Evolutionary conservation across 2,888 invertebrate species (phyloP), one percentile per base, ranked within the genome.

Genomic region (Hydropsyche betteni): DNA sequence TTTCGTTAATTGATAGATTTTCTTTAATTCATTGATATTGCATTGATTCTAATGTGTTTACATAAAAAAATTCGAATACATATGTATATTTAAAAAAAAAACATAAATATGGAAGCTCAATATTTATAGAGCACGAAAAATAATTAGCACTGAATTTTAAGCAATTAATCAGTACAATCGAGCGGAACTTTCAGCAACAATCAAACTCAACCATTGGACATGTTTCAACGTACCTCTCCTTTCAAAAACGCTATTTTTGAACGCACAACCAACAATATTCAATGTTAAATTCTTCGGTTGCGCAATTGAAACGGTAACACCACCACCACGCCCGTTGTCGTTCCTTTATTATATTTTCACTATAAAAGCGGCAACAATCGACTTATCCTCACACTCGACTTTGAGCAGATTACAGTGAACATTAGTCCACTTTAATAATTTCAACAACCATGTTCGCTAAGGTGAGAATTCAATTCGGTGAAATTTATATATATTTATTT

Each of bases 211-310:
- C 64, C 7, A 5, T 12, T 4, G 64, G 36, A 12, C 10, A 36
- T 5, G 36, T 64, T 64, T 36, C 34, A 64, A 5, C 64, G 64
- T 64, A 4, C 64, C 34, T 64, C 64, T 36, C n/a, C 36, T 64
- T 64, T 64, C 64, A 8, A 64, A 64, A 64, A 64, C 64, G 58
- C 58, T 8, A 16, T 24, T 58, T 58, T 58, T 16, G 24, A 58
- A 64, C 64, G 64, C 64, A 64, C 64, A 64, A n/a, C 36, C 16
- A 10, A 24, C 24, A 24, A 61, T 24, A 34, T 64, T 72, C 72
- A 72, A 72, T 72, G 72, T 72, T 58, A 72, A 53, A 64, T 64
- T 64, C 64, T 64, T 64, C 8, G 14, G 10, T 72, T 72, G 50
- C 61, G 34, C 36, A 72, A 64, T 36, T 55, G 14, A 16, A 70